Evolutionary conservation across 30 jellyfish, hydroid and myxozoan genomes (phyloP).

Genomic region (Turritopsis dohrnii): DNA sequence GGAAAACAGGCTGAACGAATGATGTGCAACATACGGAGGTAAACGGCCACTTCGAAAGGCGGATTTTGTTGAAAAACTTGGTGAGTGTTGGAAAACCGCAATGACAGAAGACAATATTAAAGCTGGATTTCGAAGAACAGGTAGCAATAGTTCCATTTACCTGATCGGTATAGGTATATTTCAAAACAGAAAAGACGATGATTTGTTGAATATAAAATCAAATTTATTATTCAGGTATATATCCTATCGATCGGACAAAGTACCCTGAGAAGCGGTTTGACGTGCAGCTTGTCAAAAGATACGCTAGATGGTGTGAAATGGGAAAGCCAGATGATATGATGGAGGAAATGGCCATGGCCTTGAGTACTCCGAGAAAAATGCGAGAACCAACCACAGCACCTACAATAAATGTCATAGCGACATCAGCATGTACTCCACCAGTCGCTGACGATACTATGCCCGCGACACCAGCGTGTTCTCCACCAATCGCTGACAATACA

Average conservation of each 20-base stretch:
- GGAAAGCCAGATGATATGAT: conserved; percentile 28
- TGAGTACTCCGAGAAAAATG: conserved; percentile 20
- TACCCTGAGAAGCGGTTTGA: conserved; percentile 32
- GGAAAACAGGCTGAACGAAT: conserved; percentile 8
- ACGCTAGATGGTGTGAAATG: conserved; percentile 20
- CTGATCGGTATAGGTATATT: not conserved
- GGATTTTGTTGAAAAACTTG: conserved; percentile 21
- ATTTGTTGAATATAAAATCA: not conserved
- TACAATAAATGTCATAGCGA: not conserved
- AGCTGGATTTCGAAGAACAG: conserved; percentile 28
- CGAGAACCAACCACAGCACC: not conserved
- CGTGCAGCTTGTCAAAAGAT: conserved; percentile 16
- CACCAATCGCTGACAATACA: not conserved
- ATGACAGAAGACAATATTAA: conserved; percentile 17
- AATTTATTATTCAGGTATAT: conserved; percentile 5
- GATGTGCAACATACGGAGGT: conserved; percentile 13
- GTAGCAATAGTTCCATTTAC: not conserved
- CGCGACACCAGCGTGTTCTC: not conserved
- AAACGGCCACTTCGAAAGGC: conserved; percentile 24
- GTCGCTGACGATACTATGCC: conserved; percentile 2
- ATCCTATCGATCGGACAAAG: conserved; percentile 33
- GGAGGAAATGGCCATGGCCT: conserved; percentile 28
- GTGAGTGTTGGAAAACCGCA: conserved; percentile 29
- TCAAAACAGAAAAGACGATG: not conserved
- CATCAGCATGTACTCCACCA: not conserved